Evolutionary conservation across 2,888 invertebrate genomes (phyloP), one percentile per base, ranked within the genome.

Genomic region (Sphinx pinastri): DNA sequence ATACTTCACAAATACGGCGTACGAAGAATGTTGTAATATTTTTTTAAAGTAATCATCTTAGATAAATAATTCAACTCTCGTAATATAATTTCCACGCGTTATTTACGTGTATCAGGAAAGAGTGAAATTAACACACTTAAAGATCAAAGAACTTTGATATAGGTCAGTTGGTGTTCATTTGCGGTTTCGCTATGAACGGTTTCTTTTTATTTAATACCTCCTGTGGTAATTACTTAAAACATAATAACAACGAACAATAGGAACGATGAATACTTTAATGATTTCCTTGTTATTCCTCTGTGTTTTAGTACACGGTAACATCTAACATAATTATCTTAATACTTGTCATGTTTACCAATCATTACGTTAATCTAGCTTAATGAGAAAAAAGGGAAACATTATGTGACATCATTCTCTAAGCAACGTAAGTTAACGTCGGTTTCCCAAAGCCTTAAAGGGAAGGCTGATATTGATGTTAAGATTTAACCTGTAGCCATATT

Each of bases 181-280:
- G 63, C 49, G 63, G 63, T 13, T 63, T 63, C 49, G 63, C 47
- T 60, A 47, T 12, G 38, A 63, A 63, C 49, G 63, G 19, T 25
- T 49, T 49, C 47, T 49, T 63, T 57, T 63, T 19, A 49, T 63
- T 75, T 71, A 71, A 71, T 71, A 74, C 74, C 71, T 73, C 72
- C 8, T 16, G 16, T 69, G 70, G 72, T 73, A 70, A 71, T 49
- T 25, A 70, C 59, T 68, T 71, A 52, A 74, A 74, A 73, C 73
- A 57, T 71, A 72, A 74, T 75, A 71, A 75, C 77, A 73, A 76
- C 72, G 73, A 71, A 72, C 68, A 75, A 70, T 76, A 75, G 74
- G 71, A 75, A 63, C 63, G 1, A 13, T 19, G 2, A 49, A 63
- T 19, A 49, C 19, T 49, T 63, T 45, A 16, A 60, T 2, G 12